A percentile compares a stretch with the other conserved stretches of the same genome.
Evolutionary conservation across 2,113 vertebrate species (phyloP).

Genomic region (Gymnarchus niloticus): DNA sequence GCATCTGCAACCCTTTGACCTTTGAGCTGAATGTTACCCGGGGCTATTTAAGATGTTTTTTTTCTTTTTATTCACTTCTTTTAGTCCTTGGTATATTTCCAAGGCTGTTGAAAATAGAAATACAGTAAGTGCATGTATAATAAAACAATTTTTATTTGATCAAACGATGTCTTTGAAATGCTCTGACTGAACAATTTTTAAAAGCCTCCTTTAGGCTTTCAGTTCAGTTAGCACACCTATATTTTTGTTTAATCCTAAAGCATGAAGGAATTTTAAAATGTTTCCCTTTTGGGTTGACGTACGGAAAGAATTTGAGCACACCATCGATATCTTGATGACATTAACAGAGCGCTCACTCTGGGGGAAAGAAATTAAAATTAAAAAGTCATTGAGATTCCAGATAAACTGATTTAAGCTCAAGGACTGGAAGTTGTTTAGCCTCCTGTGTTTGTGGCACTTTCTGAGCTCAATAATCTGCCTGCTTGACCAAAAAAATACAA

Average conservation of each 20-base stretch:
- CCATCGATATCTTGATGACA: not conserved
- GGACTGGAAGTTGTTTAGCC: not conserved
- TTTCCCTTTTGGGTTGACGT: not conserved
- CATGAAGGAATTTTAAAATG: not conserved
- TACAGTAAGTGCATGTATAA: not conserved
- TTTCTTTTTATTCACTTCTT: not conserved
- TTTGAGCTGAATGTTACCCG: not conserved
- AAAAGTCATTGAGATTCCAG: not conserved
- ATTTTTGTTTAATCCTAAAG: not conserved
- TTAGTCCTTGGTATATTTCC: not conserved
- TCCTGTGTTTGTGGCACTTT: not conserved
- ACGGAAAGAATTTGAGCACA: not conserved
- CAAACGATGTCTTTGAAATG: not conserved
- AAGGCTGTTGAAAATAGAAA: not conserved
- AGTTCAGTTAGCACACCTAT: not conserved
- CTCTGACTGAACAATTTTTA: not conserved
- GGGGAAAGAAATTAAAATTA: too few relatives aligned
- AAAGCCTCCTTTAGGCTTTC: not conserved
- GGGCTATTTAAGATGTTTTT: not conserved
- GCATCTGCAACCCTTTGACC: not conserved
- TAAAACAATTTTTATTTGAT: constrained; percentile 5
- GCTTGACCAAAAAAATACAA: constrained; percentile 2
- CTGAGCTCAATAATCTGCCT: not conserved
- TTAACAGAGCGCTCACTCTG: not conserved
- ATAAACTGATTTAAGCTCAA: not conserved